A percentile compares a stretch with the other conserved stretches of the same genome.
Evolutionary conservation across 2,113 vertebrate species (phyloP).

Genomic region (Lophura nycthemera): DNA sequence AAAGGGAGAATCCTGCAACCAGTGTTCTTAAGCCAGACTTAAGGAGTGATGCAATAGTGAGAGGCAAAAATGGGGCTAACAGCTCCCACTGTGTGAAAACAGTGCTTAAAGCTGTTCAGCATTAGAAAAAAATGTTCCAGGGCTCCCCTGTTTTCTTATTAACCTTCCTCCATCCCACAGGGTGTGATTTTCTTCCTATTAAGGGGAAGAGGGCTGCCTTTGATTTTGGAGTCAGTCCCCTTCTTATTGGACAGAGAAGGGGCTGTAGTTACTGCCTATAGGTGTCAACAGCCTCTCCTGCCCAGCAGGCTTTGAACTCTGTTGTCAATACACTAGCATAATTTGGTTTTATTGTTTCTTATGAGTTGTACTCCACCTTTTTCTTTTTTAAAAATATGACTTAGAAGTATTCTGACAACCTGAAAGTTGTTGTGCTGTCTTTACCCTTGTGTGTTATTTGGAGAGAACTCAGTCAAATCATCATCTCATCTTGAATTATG

Average conservation of each 20-base stretch:
- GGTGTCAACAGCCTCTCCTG: neutral
- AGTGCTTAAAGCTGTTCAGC: neutral
- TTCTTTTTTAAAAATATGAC: neutral
- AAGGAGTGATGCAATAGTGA: neutral
- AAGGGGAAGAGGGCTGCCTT: neutral
- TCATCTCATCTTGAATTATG: neutral
- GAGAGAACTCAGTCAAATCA: conserved; percentile 26
- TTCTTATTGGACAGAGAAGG: neutral
- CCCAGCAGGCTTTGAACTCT: neutral
- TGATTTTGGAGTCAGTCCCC: neutral
- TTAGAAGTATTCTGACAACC: neutral
- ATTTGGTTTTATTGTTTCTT: neutral
- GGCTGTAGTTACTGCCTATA: neutral
- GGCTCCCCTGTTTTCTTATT: neutral
- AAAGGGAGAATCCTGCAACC: neutral
- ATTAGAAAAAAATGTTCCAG: neutral
- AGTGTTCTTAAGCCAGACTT: neutral
- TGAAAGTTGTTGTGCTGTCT: neutral
- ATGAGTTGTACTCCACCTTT: neutral
- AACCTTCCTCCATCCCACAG: neutral
- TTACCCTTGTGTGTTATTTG: neutral
- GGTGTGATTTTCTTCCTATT: neutral
- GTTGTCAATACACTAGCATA: accelerated
- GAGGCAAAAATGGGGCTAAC: neutral
- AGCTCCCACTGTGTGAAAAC: neutral